Percentiles rank a stretch among this genome's conserved stretches.
phyloP scores from a whole-genome alignment of 2,888 invertebrate species.

The Macaria liturata region DNA sequence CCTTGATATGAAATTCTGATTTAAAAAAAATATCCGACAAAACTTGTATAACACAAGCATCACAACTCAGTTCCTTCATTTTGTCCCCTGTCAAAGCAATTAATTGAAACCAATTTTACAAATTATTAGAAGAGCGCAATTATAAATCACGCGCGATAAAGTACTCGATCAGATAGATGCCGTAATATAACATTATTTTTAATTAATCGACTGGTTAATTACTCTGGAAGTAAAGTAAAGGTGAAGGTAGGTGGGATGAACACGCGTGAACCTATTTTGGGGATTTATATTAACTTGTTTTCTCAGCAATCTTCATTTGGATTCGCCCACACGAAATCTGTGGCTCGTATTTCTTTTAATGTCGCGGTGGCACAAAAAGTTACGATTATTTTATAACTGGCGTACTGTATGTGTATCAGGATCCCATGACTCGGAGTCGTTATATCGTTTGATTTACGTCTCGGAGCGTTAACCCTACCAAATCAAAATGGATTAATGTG shows the following conservation, averaged over 20 bases:
- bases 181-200: slow-evolving; percentile 23
- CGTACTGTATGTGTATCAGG: slow-evolving; percentile 55
- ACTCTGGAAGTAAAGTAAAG: slow-evolving; percentile 9
- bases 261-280: slow-evolving; percentile 25
- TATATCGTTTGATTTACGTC: slow-evolving; percentile 58
- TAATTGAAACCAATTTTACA: slow-evolving; percentile 14
- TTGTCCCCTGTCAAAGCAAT: no score
- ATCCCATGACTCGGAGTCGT: slow-evolving; percentile 50
- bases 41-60: no score
- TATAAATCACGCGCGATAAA: slow-evolving; percentile 19
- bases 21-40: no score
- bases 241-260: not conserved
- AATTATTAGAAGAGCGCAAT: slow-evolving; percentile 17
- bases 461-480: slow-evolving; percentile 65
- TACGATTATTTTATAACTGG: slow-evolving; percentile 58
- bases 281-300: slow-evolving; percentile 49
- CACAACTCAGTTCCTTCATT: no score
- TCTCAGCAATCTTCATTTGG: slow-evolving; percentile 49
- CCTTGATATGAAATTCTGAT: no score
- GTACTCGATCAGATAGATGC: slow-evolving; percentile 22
- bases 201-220: slow-evolving; percentile 27
- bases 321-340: slow-evolving; percentile 51
- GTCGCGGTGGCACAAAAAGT: slow-evolving; percentile 50
- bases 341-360: slow-evolving; percentile 49
- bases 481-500: slow-evolving; percentile 75